Base-by-base conservation (phyloP, 2,113 vertebrate species). In the Saimiri boliviensis region DNA sequence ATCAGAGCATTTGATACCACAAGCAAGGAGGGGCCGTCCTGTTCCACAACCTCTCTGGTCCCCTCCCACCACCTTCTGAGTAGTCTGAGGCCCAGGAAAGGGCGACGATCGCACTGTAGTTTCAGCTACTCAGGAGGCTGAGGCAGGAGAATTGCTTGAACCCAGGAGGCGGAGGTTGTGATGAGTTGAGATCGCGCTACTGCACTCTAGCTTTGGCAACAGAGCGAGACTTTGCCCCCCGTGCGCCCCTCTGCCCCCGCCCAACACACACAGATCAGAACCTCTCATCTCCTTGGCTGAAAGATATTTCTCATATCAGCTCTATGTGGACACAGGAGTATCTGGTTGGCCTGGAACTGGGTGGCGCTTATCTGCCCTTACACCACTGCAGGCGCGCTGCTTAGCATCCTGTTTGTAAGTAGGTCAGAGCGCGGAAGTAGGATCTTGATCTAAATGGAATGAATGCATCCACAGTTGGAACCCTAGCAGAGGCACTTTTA, bases 1-100 rank as follows among this genome's bases (percentile, higher is more conserved):
- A 0, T 7, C 2, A 17, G 11, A 49, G 56, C 1, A 0, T 21
- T 3, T 20, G 23, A 32, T 0, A 16, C 13, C n/a, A 47, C 25
- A 20, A 40, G 52, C n/a, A 27, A 66, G 45, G 32, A 56, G 12
- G 63, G 76, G 23, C 0, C 0, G 60, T 4, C 49, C 52, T 7
- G 4, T 32, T 52, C 37, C n/a, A 6, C 1, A 10, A 71, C 11
- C 40, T 23, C 68, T 42, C 66, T 37, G 81, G 58, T 30, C 27
- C 25, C 27, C 35, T 82, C 42, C n/a, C 0, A 14, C 71, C 52
- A 8, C 25, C 58, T 60, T 11, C 66, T 42, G 37, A 76, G n/a
- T 71, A n/a, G 30, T 8, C 32, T 16, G 6, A 52, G 76, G 14
- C 71, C 1, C 4, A 13, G 1, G 6, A 25, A 66, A 37, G 17